Conservation (phyloP, 2,888 invertebrate genomes). For the Steinernema carpocapsae region DNA sequence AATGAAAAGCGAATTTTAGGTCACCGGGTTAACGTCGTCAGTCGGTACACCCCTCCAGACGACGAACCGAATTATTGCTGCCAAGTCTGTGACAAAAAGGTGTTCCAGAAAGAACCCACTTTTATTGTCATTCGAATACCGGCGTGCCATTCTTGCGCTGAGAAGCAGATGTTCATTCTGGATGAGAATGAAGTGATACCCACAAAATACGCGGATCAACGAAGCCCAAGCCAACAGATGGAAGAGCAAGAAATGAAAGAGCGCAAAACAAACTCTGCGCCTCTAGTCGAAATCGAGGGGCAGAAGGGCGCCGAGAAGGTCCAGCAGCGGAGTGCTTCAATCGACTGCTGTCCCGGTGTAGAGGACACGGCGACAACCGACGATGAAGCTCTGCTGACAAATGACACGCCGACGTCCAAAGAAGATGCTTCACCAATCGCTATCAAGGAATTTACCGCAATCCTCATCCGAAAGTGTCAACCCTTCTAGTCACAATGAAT, state of each 20-base stretch:
- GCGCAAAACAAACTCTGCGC: slow-evolving; percentile 12
- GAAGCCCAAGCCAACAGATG: neutral
- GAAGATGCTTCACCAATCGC: too few relatives aligned
- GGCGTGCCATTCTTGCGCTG: slow-evolving; percentile 60
- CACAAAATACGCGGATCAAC: slow-evolving; percentile 2
- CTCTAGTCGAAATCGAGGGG: neutral
- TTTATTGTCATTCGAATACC: slow-evolving; percentile 63
- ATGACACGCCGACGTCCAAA: too few relatives aligned
- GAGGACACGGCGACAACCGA: neutral
- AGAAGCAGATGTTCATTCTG: slow-evolving; percentile 57
- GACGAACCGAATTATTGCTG: slow-evolving; percentile 52
- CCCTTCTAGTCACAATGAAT: too few relatives aligned
- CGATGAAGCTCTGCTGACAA: too few relatives aligned
- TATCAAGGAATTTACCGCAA: too few relatives aligned
- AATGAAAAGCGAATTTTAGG: neutral
- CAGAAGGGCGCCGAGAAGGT: too few relatives aligned
- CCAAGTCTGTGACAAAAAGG: slow-evolving; percentile 59
- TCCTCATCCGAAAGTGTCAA: too few relatives aligned
- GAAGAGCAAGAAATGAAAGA: neutral
- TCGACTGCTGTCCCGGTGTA: neutral
- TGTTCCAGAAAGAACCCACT: slow-evolving; percentile 57
- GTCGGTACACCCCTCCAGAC: slow-evolving; percentile 38
- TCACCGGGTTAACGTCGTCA: slow-evolving; percentile 22
- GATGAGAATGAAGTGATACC: slow-evolving; percentile 42
- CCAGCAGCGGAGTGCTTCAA: neutral